Percentiles rank a stretch among this genome's conserved stretches.
These are phyloP conservation scores for Tachuris rubrigastra DNA, from an alignment of 2,113 vertebrate species.

Conservation along the genomic window DNA sequence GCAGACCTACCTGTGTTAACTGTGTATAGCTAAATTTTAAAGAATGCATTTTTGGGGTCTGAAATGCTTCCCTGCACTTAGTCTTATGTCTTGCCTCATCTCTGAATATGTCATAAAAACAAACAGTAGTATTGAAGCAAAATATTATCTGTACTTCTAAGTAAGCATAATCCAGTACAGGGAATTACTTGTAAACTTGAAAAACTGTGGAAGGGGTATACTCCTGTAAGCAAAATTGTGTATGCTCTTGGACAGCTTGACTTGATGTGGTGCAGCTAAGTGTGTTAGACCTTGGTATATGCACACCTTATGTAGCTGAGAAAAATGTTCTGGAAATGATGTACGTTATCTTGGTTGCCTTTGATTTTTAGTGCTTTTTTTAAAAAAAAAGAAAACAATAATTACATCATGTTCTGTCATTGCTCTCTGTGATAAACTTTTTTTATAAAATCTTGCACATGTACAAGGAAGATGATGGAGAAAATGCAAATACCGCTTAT, in stretches of 20 bases:
- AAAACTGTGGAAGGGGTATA: neutral
- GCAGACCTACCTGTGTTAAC: slow-evolving; percentile 6
- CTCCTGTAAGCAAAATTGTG: slow-evolving; percentile 51
- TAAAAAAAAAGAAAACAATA: neutral
- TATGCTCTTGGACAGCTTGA: slow-evolving; percentile 33
- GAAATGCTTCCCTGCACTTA: slow-evolving; percentile 64
- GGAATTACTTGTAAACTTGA: slow-evolving; percentile 42
- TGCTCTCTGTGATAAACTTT: slow-evolving; percentile 44
- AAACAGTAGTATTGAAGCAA: slow-evolving; percentile 47
- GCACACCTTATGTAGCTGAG: slow-evolving; percentile 29
- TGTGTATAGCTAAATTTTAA: slow-evolving; percentile 11
- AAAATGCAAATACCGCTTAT: slow-evolving; percentile 47
- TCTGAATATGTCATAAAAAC: slow-evolving; percentile 15
- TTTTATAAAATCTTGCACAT: slow-evolving; percentile 53
- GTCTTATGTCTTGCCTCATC: slow-evolving; percentile 55
- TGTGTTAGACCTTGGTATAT: slow-evolving; percentile 49
- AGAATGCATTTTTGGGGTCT: slow-evolving; percentile 35
- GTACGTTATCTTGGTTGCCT: slow-evolving; percentile 39
- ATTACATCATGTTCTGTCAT: slow-evolving; percentile 31
- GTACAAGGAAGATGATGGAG: slow-evolving; percentile 45
- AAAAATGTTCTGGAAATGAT: slow-evolving; percentile 31
- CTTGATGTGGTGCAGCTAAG: slow-evolving; percentile 56
- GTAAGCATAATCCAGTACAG: slow-evolving; percentile 27
- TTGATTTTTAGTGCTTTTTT: slow-evolving; percentile 58
- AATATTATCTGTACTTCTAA: slow-evolving; percentile 32